Base-by-base conservation (phyloP, 1,140 invertebrate species). In the Drepana arcuata region DNA sequence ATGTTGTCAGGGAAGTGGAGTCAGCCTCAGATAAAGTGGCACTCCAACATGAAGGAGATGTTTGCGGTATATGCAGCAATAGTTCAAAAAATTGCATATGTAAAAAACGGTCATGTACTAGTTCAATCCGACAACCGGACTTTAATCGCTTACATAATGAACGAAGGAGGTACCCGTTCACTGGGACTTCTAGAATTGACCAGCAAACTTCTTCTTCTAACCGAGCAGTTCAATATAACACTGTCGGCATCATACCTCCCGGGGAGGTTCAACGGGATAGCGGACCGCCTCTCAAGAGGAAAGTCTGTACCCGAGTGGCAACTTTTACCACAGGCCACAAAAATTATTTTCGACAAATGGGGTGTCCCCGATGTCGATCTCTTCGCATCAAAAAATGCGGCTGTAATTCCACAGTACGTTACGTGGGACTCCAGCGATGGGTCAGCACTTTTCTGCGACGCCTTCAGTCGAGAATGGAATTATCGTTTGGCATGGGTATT, bases 401-500 rank as follows among this genome's bases (percentile, higher is more conserved):
- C 16, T 10, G 24, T 36, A 28, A 25, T 27, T 1, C n/a, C 15
- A 9, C 27, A 27, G 11, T 27, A 27, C 16, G 34, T 36, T 16
- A 27, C 34, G 1, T 5, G 14, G 11, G 34, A 36, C 14, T 9
- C 28, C n/a, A 27, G 13, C 10, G 34, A 35, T 14, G 23, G n/a
- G 1, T 14, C 15, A 35, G 34, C 34, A 1, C 14, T 35, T 16
- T 35, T 15, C 32, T 45, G 45, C 37, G 52, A 68, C 24, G 65
- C 61, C 1, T 69, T 75, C 52, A 42, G 48, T 33, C 48, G 14
- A n/a, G 26, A 6, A 1, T 77, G 72, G 67, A n/a, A 49, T n/a
- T 71, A 40, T 54, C 35, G 16, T 2, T 56, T 72, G 16, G 66
- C 40, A 1, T 73, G 67, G 57, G n/a, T 71, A 15, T 77, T 77